A percentile compares a stretch with the other conserved stretches of the same genome.
These are phyloP conservation scores for Nothura maculosa DNA, from an alignment of 2,797 vertebrate species.

Conservation along the genomic window DNA sequence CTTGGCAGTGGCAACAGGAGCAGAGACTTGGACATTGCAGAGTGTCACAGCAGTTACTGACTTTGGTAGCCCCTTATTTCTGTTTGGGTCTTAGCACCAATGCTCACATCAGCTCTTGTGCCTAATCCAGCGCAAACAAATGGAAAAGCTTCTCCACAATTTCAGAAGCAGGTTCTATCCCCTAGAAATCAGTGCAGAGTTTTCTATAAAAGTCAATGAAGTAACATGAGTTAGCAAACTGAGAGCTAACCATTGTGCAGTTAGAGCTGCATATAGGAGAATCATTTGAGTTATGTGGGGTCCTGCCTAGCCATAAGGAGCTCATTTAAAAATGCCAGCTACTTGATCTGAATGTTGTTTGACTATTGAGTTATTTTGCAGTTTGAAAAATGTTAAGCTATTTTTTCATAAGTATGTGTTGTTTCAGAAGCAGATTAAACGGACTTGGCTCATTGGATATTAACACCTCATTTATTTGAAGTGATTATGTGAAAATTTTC, in stretches of 20 bases:
- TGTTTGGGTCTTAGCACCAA: background rate
- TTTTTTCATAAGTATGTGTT: background rate
- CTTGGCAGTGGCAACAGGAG: background rate
- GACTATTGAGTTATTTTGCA: background rate
- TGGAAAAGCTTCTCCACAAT: background rate
- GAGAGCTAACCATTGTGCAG: background rate
- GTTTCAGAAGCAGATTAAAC: constrained; percentile 46
- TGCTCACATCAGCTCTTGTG: background rate
- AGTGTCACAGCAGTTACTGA: background rate
- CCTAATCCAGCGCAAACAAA: background rate
- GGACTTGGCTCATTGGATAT: constrained; percentile 7
- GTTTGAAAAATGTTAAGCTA: background rate
- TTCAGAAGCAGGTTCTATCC: background rate
- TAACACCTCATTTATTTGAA: constrained; percentile 62
- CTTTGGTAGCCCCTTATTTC: background rate
- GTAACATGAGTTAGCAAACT: background rate
- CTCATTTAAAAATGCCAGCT: background rate
- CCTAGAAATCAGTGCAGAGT: background rate
- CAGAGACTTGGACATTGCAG: background rate
- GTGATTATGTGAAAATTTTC: constrained; percentile 57
- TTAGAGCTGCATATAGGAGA: background rate
- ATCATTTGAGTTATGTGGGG: background rate
- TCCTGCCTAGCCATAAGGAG: background rate
- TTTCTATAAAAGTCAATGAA: background rate
- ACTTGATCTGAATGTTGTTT: background rate